Conservation (phyloP, 37 sponge, comb jelly and placozoan genomes). For the Chondrilla cf. caribensis region DNA sequence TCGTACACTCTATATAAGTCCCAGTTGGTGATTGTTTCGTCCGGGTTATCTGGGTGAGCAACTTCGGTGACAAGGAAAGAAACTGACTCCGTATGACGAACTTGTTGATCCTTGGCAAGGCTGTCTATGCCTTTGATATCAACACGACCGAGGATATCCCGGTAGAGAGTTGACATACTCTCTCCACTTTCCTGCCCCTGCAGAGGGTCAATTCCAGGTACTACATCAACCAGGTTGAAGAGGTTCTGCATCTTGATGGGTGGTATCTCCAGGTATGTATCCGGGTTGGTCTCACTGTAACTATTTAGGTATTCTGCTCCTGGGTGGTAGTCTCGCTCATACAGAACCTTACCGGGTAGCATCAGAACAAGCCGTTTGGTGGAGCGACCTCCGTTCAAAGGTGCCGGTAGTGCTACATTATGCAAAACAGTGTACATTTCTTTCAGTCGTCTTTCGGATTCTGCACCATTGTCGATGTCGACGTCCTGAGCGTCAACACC, state of each 20-base stretch:
- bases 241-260: slow-evolving; percentile 54
- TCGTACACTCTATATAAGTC: slow-evolving; percentile 29
- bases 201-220: slow-evolving; percentile 41
- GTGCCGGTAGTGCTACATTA: slow-evolving; percentile 27
- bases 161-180: slow-evolving; percentile 38
- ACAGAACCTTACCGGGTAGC: slow-evolving; percentile 56
- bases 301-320: slow-evolving; percentile 35
- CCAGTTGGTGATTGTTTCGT: slow-evolving; percentile 21
- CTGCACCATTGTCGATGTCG: too few species aligned
- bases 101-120: not conserved
- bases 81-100: slow-evolving; percentile 4
- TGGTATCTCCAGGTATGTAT: slow-evolving; percentile 29
- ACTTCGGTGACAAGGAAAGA: slow-evolving; percentile 15
- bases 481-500: too few species aligned
- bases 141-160: slow-evolving; percentile 29
- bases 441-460: slow-evolving; percentile 4
- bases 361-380: slow-evolving; percentile 37
- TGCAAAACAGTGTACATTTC: slow-evolving; percentile 23
- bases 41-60: slow-evolving; percentile 35
- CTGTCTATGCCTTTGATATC: slow-evolving; percentile 15
- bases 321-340: slow-evolving; percentile 59
- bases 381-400: not conserved
- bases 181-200: slow-evolving; percentile 46
- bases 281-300: not conserved
- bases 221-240: slow-evolving; percentile 50